Evolutionary conservation across 1,140 invertebrate genomes (phyloP), one percentile per base, ranked within the genome.

Genomic region (Bicyclus anynana): DNA sequence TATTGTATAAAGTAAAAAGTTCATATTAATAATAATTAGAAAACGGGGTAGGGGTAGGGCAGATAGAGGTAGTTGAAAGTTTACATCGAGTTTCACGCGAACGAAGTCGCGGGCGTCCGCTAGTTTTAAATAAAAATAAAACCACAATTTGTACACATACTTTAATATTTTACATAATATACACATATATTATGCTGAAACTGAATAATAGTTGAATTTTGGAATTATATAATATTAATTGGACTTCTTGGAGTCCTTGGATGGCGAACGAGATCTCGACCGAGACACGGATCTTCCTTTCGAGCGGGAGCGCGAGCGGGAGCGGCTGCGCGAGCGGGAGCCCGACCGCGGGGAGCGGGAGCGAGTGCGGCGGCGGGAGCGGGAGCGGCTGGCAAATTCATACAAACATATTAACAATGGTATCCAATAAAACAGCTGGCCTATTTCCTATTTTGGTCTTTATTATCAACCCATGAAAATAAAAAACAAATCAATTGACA

Each of bases 161-260:
- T 21, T 44, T 17, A n/a, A 33, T 29, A 44, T 44, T 20, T 17
- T 44, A 44, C 18, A 20, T 29, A 33, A 20, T 29, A 33, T 17
- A n/a, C n/a, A n/a, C n/a, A 4, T 23, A 23, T 23, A 23, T 4
- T 26, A 26, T 35, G 17, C 18, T 33, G 12, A 49, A 33, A 33
- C 33, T 18, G 16, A 20, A 44, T 44, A 5, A 9, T 20, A 7
- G 16, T 49, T 18, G 16, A 20, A 44, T 44, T 2, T 20, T 20
- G 16, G 16, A 44, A 44, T n/a, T 44, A 12, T 12, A n/a, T 10
- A 20, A 20, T 12, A 44, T 12, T 44, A 44, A 44, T 44, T 85
- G 14, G 84, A 88, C 59, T 87, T 88, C 61, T 88, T 88, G 9
- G 85, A 88, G 59, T 87, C 84, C 72, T 87, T 88, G 51, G 84